Evolutionary conservation across 2,797 vertebrate species (phyloP).

Genomic region (Sebastes glaucus): DNA sequence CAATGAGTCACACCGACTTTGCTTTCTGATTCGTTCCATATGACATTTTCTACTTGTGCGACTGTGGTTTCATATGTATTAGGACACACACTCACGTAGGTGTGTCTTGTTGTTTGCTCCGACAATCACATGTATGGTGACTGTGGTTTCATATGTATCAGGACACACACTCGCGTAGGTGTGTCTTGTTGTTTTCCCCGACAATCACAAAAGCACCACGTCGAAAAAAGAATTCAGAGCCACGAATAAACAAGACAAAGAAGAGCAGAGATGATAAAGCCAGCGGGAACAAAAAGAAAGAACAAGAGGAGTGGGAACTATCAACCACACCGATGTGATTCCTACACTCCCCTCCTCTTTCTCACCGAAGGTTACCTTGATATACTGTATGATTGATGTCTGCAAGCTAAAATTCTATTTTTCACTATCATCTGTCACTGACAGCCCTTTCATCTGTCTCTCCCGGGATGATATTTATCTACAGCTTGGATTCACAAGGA

Average conservation of each 20-base stretch:
- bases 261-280: not conserved
- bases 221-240: slow-evolving; percentile 11
- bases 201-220: not conserved
- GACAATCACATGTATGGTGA: not conserved
- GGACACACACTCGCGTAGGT: not conserved
- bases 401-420: slow-evolving; percentile 48
- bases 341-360: slow-evolving; percentile 13
- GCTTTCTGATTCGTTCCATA: not conserved
- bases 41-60: not conserved
- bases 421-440: slow-evolving; percentile 46
- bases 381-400: slow-evolving; percentile 39
- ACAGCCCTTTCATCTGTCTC: slow-evolving; percentile 42
- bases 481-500: slow-evolving; percentile 5
- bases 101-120: not conserved
- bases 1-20: slow-evolving; percentile 16
- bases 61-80: not conserved
- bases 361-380: slow-evolving; percentile 53
- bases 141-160: not conserved
- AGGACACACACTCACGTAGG: not conserved
- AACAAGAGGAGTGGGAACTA: slow-evolving; percentile 19
- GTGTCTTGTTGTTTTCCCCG: not conserved
- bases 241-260: slow-evolving; percentile 15
- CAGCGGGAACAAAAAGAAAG: not conserved
- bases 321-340: slow-evolving; percentile 3
- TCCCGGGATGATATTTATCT: slow-evolving; percentile 37